A percentile compares a stretch with the other conserved stretches of the same genome.
Evolutionary conservation across 1,140 invertebrate species (phyloP).

Genomic region (Plutomurus gul): DNA sequence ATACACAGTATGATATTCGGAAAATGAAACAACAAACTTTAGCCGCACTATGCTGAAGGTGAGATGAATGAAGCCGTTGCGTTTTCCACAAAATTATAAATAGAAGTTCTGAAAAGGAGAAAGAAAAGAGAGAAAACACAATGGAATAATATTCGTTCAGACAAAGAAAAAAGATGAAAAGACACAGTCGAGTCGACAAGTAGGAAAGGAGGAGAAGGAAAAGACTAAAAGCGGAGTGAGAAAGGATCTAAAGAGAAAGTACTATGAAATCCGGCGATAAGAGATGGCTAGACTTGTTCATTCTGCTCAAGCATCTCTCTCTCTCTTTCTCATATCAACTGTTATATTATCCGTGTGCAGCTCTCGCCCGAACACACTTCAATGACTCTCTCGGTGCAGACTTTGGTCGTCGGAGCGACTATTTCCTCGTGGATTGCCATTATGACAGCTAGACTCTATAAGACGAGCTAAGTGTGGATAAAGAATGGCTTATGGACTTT

Average conservation of each 20-base stretch:
- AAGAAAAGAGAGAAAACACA: neutral
- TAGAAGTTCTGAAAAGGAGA: neutral
- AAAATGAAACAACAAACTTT: neutral
- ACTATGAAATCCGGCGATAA: neutral
- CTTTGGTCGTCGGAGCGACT: neutral
- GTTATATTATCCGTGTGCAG: no score
- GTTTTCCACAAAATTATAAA: conserved; percentile 3
- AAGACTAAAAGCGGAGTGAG: neutral
- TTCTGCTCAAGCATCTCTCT: conserved; percentile 1
- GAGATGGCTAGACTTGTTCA: conserved; percentile 3
- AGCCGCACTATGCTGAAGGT: neutral
- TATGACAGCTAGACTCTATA: conserved; percentile 19
- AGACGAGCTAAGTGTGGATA: conserved; percentile 32
- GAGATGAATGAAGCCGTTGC: neutral
- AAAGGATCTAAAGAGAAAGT: neutral
- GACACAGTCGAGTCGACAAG: neutral
- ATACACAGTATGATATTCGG: neutral
- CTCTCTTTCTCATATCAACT: no score
- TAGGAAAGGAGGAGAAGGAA: neutral
- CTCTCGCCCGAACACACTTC: no score
- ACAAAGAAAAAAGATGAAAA: conserved; percentile 4
- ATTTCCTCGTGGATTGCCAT: conserved; percentile 10
- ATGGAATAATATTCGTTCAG: neutral
- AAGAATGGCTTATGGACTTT: conserved; percentile 48
- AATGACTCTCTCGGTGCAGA: no score